A percentile compares a stretch with the other conserved stretches of the same genome.
Conservation (phyloP, 2,113 vertebrate species). For the Clarias macrocephalus region DNA sequence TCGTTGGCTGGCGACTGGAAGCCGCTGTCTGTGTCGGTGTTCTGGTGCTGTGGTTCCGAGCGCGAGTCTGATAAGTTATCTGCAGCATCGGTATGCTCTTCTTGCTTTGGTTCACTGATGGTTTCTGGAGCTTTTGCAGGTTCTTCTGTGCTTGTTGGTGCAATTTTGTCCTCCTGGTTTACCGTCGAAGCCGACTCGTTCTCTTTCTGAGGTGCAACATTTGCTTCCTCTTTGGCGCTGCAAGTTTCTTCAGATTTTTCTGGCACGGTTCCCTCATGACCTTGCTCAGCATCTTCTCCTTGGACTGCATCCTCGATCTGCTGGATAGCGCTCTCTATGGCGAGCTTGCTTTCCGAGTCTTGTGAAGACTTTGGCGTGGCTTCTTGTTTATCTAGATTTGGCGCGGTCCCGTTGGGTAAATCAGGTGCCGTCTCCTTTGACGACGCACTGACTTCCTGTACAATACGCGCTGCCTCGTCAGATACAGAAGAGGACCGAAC, state of each 20-base stretch:
- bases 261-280: conserved; percentile 1
- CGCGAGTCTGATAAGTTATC: conserved; percentile 25
- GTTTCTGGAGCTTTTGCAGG: conserved; percentile 1
- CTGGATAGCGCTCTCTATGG: conserved; percentile 44
- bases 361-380: conserved; percentile 23
- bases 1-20: conserved; percentile 53
- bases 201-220: background rate
- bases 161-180: background rate
- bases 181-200: background rate
- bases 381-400: conserved; percentile 31
- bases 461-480: conserved; percentile 55
- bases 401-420: conserved; percentile 62
- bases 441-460: conserved; percentile 45
- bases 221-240: background rate
- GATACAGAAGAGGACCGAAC: conserved; percentile 46
- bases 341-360: conserved; percentile 42
- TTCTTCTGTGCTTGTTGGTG: conserved; percentile 35
- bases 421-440: background rate
- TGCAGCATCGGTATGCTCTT: conserved; percentile 13
- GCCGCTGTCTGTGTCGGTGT: conserved; percentile 46
- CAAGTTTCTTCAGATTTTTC: background rate
- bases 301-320: conserved; percentile 46
- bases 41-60: conserved; percentile 7
- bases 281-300: conserved; percentile 40
- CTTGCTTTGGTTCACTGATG: conserved; percentile 5